phyloP scores from a whole-genome alignment of 2,888 invertebrate species.

The Strigamia transsilvanica region DNA sequence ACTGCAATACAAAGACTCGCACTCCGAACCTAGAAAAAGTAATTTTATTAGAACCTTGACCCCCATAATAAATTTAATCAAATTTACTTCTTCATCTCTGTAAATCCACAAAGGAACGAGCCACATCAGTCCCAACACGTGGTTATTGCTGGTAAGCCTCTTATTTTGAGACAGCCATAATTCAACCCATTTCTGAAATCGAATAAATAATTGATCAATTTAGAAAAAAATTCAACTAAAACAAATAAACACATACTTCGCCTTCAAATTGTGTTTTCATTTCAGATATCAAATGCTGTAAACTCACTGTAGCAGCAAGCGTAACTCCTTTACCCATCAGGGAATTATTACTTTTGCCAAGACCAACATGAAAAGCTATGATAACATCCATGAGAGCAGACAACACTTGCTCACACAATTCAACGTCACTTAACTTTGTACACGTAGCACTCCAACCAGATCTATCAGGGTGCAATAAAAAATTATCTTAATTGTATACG shows the following conservation, averaged over 20 bases:
- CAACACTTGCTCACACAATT: constrained; percentile 50
- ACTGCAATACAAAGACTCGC: constrained; percentile 63
- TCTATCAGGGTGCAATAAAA: neutral
- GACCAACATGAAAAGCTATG: constrained; percentile 52
- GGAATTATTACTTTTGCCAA: constrained; percentile 1
- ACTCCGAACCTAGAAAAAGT: constrained; percentile 61
- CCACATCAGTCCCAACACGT: constrained; percentile 52
- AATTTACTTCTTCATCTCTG: constrained; percentile 53
- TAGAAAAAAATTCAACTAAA: neutral
- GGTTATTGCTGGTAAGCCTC: neutral
- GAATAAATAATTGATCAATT: neutral
- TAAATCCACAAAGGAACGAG: constrained; percentile 55
- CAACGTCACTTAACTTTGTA: neutral
- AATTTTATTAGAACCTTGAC: neutral
- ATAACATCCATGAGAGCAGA: constrained; percentile 53
- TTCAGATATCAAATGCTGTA: constrained; percentile 53
- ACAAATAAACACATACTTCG: constrained; percentile 35
- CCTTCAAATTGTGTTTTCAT: neutral
- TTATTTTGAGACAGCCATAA: constrained; percentile 41
- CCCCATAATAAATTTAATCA: neutral
- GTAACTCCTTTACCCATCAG: constrained; percentile 55
- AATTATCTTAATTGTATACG: neutral
- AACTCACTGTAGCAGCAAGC: constrained; percentile 48
- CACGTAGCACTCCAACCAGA: constrained; percentile 49
- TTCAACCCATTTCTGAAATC: constrained; percentile 51